phyloP scores from a whole-genome alignment of 2,888 invertebrate genomes.

The Diaperis boleti region DNA sequence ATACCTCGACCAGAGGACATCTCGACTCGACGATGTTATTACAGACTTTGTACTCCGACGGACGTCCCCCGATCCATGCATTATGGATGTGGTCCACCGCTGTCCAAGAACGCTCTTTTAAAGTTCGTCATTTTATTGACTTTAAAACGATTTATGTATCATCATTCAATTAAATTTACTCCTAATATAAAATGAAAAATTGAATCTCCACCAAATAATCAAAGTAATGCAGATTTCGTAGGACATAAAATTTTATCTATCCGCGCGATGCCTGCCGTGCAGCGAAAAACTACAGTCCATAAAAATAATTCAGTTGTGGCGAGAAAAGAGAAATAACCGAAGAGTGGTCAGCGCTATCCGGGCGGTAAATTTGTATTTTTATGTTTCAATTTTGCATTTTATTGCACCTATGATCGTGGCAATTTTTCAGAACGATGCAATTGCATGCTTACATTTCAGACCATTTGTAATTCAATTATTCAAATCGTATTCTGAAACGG shows the following conservation, averaged over 20 bases:
- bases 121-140: no score
- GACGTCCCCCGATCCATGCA: conserved; percentile 36
- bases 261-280: conserved; percentile 7
- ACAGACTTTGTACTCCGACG: conserved; percentile 26
- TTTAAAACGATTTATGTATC: no score
- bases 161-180: no score
- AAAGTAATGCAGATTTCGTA: no score
- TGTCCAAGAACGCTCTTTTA: no score
- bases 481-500: conserved; percentile 46
- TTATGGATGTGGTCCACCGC: conserved; percentile 33
- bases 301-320: conserved; percentile 26
- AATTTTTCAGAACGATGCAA: conserved; percentile 54
- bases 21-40: conserved; percentile 41
- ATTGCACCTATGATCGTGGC: conserved; percentile 56
- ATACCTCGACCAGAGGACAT: conserved; percentile 44
- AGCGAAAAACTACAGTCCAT: conserved; percentile 18
- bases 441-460: conserved; percentile 46
- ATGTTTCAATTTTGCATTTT: conserved; percentile 57
- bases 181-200: no score
- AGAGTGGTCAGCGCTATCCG: conserved; percentile 51
- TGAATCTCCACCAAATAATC: no score
- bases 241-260: conserved; percentile 33
- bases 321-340: conserved; percentile 28
- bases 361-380: conserved; percentile 57
- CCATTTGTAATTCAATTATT: conserved; percentile 56